These are phyloP conservation scores for Petrocephalus microphthalmus DNA, from an alignment of 2,113 vertebrate genomes.

Conservation along the genomic window DNA sequence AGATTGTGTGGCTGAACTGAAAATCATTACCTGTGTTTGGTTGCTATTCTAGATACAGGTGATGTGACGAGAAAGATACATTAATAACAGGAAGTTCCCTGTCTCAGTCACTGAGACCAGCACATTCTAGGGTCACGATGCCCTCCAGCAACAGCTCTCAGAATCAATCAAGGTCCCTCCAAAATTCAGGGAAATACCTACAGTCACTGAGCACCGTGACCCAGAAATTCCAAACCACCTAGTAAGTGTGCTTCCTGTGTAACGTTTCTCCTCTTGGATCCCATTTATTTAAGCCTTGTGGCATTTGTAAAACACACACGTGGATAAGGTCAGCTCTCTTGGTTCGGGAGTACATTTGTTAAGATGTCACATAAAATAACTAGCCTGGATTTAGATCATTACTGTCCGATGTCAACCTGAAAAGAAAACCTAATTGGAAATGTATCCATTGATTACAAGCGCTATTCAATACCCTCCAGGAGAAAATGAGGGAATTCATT, in stretches of 20 bases:
- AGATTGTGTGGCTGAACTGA: neutral
- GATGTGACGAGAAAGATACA: neutral
- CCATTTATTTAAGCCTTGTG: neutral
- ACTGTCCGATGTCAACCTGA: neutral
- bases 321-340: neutral
- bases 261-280: neutral
- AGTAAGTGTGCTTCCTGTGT: neutral
- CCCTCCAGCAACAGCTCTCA: constrained; percentile 30
- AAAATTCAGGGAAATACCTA: constrained; percentile 28
- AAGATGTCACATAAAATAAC: constrained; percentile 9
- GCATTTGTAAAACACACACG: neutral
- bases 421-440: neutral
- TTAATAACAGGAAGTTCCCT: neutral
- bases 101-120: neutral
- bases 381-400: neutral
- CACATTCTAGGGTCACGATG: constrained; percentile 14
- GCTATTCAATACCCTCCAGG: neutral
- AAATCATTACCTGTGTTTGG: neutral
- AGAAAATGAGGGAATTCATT: neutral
- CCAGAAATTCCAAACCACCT: neutral
- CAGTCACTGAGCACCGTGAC: constrained; percentile 28
- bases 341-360: constrained; percentile 1
- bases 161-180: constrained; percentile 36
- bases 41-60: neutral
- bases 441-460: neutral